Base-by-base conservation (phyloP, 2,888 invertebrate species). In the Coenonympha arcania region DNA sequence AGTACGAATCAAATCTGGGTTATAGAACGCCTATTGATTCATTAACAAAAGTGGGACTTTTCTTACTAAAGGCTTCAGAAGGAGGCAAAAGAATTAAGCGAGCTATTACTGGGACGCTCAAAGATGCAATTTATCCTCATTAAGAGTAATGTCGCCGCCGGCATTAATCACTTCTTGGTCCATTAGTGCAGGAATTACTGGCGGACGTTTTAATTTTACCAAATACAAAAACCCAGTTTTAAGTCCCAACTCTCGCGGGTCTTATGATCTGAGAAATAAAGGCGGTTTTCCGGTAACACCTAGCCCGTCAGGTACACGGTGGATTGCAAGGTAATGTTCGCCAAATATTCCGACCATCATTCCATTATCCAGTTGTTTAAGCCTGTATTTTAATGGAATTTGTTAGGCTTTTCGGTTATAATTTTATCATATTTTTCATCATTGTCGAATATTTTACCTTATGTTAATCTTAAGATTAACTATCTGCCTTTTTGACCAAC, bases 71-170 rank as follows among this genome's bases (percentile, higher is more conserved):
- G 61, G 61, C 56, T 58, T 64, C 65, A 61, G 61, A 64, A 68
- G 63, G 60, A 63, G 66, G 62, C 64, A 9, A 73, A 79, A 76
- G 76, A 71, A 72, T 81, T 74, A 79, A 76, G 72, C 63, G 62
- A 55, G 69, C 73, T 69, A 73, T 76, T 73, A 76, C 64, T 56
- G 63, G 62, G 69, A 73, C 71, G 71, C 74, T 76, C 71, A 69
- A 76, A 76, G 75, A 76, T 79, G 76, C 76, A 75, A 81, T 83
- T 80, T 75, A 74, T 81, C 78, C 78, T 81, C 80, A 82, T 82
- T 82, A 79, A 76, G 73, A 69, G 56, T 76, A 79, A 78, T 76
- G 77, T 74, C 78, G 69, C 62, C 76, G 69, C 60, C 57, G 58
- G 65, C 73, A 78, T 82, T 81, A 77, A 82, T 82, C 81, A 81